A percentile compares a stretch with the other conserved stretches of the same genome.
These are phyloP conservation scores for Trachymyrmex septentrionalis DNA, from an alignment of 1,140 invertebrate genomes.

Conservation along the genomic window DNA sequence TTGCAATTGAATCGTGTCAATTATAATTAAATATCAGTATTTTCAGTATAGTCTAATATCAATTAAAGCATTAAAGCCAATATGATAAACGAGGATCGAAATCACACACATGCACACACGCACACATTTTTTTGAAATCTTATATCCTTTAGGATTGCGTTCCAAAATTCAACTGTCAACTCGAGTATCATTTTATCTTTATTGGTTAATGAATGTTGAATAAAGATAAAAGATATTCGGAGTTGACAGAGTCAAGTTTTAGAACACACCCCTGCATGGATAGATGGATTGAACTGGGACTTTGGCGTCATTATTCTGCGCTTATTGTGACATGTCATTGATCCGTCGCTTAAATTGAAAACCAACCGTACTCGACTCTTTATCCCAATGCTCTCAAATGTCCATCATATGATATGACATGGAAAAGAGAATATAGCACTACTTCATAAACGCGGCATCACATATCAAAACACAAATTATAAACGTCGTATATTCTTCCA, in stretches of 20 bases:
- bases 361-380: constrained; percentile 40
- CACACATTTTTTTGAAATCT: neutral
- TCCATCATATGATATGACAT: constrained; percentile 1
- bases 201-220: too few species aligned
- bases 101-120: too few species aligned
- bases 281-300: neutral
- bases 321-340: constrained; percentile 43
- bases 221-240: too few species aligned
- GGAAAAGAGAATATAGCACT: constrained; percentile 5
- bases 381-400: constrained; percentile 13
- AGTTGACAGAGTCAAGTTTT: too few species aligned
- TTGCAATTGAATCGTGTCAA: neutral
- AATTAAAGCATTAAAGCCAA: neutral
- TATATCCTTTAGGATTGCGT: neutral
- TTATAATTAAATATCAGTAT: neutral
- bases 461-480: neutral
- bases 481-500: neutral
- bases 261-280: neutral
- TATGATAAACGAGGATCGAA: neutral
- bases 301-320: constrained; percentile 29
- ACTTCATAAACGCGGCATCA: neutral
- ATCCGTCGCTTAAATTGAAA: constrained; percentile 48
- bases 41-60: neutral
- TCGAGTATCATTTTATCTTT: too few species aligned
- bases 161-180: too few species aligned